phyloP scores from a whole-genome alignment of 2,797 vertebrate genomes.

The Anas bernieri region DNA sequence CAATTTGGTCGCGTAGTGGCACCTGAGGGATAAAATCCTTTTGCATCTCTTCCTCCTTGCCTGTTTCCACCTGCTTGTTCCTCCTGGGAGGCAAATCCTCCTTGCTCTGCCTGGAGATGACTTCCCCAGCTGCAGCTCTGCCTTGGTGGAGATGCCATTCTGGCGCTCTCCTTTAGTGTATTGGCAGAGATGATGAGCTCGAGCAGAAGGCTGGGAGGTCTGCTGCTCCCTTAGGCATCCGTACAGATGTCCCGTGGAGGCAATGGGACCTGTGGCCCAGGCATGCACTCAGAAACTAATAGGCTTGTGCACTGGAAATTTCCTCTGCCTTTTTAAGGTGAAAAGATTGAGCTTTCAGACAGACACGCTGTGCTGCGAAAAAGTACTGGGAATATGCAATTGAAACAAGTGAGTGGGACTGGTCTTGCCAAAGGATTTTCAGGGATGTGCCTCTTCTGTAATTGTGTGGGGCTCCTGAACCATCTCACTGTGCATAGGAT shows the following conservation, averaged over 20 bases:
- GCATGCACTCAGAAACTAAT: rapidly evolving
- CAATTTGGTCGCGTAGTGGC: background rate
- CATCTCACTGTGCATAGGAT: background rate
- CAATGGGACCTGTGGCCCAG: background rate
- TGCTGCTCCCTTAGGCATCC: background rate
- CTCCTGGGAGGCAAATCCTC: background rate
- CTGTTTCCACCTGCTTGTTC: background rate
- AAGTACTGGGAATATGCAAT: background rate
- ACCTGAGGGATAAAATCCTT: background rate
- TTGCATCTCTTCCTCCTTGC: background rate
- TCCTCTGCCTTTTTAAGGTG: background rate
- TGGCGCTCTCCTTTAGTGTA: no score
- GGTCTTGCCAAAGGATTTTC: background rate
- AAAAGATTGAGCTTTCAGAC: background rate
- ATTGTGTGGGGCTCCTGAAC: background rate
- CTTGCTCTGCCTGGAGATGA: background rate
- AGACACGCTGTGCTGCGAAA: background rate
- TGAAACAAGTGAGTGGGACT: background rate
- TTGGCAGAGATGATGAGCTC: background rate
- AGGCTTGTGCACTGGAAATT: background rate
- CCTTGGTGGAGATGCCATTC: background rate
- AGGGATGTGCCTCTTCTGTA: background rate
- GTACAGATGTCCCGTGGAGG: rapidly evolving
- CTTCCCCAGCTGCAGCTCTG: background rate
- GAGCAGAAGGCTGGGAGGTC: background rate